Evolutionary conservation across 1,140 invertebrate genomes (phyloP).

Genomic region (Eriocheir sinensis): DNA sequence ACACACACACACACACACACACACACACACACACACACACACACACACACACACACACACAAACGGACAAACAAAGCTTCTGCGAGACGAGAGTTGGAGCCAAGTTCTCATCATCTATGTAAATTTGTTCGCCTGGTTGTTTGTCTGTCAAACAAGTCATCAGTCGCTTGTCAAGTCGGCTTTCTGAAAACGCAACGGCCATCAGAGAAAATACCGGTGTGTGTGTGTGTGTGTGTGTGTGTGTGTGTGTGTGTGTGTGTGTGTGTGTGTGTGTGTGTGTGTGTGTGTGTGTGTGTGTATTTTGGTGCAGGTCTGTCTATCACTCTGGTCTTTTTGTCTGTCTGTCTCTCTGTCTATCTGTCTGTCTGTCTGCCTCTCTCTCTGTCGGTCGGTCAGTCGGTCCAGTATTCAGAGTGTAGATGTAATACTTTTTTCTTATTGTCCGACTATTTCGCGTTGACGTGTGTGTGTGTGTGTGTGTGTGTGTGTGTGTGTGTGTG

Average conservation of each 20-base stretch:
- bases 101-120: constrained; percentile 64
- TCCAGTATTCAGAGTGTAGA: no score
- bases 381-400: no score
- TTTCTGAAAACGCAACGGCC: background rate
- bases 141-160: constrained; percentile 71
- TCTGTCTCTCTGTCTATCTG: no score
- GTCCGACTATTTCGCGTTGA: no score
- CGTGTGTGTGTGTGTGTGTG: no score
- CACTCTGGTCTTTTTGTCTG: no score
- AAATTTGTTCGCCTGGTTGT: constrained; percentile 68
- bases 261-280: constrained; percentile 21
- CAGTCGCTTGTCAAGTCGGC: constrained; percentile 48
- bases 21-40: constrained; percentile 43
- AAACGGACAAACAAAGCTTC: background rate
- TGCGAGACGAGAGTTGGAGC: background rate
- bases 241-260: constrained; percentile 20
- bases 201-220: background rate
- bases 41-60: constrained; percentile 50
- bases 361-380: no score
- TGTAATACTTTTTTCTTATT: no score
- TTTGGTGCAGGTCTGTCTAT: no score
- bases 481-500: background rate
- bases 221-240: constrained; percentile 21
- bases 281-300: constrained; percentile 11
- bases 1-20: constrained; percentile 48